Conservation (phyloP, 1,140 invertebrate genomes). For the Microplitis mediator region DNA sequence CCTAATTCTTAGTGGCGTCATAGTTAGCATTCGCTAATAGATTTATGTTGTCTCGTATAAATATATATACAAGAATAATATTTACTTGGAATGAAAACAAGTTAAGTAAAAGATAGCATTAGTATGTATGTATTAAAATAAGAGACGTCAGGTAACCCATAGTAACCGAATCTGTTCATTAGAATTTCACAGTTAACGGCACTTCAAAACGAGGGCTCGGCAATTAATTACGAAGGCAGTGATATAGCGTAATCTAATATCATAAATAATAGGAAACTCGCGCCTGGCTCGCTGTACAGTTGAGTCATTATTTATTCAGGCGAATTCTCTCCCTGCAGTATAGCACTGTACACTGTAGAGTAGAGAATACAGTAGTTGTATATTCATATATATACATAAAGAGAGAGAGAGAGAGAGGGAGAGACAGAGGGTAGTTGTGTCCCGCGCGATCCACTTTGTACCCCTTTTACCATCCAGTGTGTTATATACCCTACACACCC, state of each 20-base stretch:
- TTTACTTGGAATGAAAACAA: too few relatives aligned
- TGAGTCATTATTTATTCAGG: conserved; percentile 42
- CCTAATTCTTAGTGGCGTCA: too few relatives aligned
- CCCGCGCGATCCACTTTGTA: not conserved
- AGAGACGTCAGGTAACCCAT: conserved; percentile 15
- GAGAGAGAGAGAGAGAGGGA: too few relatives aligned
- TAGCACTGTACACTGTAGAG: too few relatives aligned
- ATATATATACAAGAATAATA: too few relatives aligned
- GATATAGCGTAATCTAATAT: conserved; percentile 45
- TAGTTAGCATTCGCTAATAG: too few relatives aligned
- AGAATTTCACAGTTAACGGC: conserved; percentile 42
- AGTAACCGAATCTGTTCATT: conserved; percentile 41
- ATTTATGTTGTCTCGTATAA: too few relatives aligned
- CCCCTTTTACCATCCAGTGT: not conserved
- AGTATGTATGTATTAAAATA: not conserved
- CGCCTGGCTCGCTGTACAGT: conserved; percentile 26
- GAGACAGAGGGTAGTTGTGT: not conserved
- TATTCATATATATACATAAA: not conserved
- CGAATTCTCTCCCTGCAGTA: conserved; percentile 28
- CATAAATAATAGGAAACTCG: conserved; percentile 45
- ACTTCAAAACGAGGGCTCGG: conserved; percentile 35
- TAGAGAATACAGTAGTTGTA: too few relatives aligned
- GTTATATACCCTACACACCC: too few relatives aligned
- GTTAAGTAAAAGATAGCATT: too few relatives aligned
- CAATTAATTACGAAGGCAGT: conserved; percentile 47